These are phyloP conservation scores for Bombus pascuorum DNA, from an alignment of 1,140 invertebrate genomes.

Conservation along the genomic window DNA sequence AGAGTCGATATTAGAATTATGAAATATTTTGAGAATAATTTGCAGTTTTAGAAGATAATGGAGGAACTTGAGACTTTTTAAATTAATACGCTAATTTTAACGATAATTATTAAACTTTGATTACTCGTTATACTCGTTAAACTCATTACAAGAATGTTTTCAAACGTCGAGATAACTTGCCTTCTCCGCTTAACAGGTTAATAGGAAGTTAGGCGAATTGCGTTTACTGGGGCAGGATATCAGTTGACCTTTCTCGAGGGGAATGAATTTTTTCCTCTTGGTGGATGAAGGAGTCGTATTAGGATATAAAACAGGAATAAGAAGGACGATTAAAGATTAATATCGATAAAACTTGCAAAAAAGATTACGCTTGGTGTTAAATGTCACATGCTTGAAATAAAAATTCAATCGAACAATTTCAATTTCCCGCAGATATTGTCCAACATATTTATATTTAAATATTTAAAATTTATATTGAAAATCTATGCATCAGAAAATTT, in stretches of 20 bases:
- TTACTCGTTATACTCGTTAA: background rate
- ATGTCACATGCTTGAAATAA: background rate
- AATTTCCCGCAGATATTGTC: too few species aligned
- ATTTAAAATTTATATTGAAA: background rate
- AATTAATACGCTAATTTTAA: background rate
- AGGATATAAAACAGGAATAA: background rate
- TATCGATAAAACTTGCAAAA: background rate
- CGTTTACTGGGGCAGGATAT: constrained; percentile 17
- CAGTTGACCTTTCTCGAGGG: constrained; percentile 13
- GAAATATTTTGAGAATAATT: background rate
- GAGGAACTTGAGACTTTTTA: background rate
- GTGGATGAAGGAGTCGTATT: background rate
- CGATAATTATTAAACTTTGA: background rate
- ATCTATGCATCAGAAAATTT: background rate
- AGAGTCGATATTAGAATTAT: background rate
- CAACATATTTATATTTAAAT: too few species aligned
- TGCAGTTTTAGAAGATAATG: background rate
- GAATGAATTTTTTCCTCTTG: constrained; percentile 19
- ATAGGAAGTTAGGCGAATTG: constrained; percentile 22
- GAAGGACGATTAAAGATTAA: background rate
- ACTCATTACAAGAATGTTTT: background rate
- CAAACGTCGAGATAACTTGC: background rate
- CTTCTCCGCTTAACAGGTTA: constrained; percentile 10
- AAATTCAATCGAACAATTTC: background rate
- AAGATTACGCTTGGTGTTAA: background rate